A percentile compares a stretch with the other conserved stretches of the same genome.
phyloP scores from a whole-genome alignment of 2,113 vertebrate genomes.

The Corythaixoides concolor region DNA sequence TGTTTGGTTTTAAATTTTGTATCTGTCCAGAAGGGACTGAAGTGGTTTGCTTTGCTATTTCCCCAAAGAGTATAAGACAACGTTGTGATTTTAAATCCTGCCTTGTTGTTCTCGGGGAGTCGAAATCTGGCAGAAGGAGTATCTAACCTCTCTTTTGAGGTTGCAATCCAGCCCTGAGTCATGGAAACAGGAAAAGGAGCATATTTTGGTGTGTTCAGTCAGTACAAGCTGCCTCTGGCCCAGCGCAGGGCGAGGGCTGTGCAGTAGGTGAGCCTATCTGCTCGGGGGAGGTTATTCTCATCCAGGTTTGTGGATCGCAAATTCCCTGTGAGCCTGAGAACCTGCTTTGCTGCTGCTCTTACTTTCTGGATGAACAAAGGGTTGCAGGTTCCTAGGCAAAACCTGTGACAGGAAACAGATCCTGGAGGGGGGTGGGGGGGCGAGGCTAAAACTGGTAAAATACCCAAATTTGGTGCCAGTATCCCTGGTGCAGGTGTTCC shows the following conservation, averaged over 20 bases:
- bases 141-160: background rate
- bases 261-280: fast-evolving
- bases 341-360: background rate
- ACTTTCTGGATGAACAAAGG: background rate
- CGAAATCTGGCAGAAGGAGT: background rate
- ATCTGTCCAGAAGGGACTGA: background rate
- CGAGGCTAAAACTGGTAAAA: background rate
- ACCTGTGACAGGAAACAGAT: background rate
- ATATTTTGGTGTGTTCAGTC: fast-evolving
- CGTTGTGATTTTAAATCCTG: background rate
- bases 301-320: background rate
- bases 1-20: background rate
- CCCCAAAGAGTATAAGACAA: background rate
- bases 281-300: background rate
- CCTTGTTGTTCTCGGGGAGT: background rate
- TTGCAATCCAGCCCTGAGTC: background rate
- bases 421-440: background rate
- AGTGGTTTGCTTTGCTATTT: background rate
- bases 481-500: background rate
- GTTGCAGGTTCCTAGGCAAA: background rate
- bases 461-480: background rate
- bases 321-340: background rate
- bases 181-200: background rate
- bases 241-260: fast-evolving
- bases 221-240: background rate